Percentiles rank a stretch among this genome's conserved stretches.
These are phyloP conservation scores for Sebastes elongatus DNA, from an alignment of 2,797 vertebrate species.

Conservation along the genomic window DNA sequence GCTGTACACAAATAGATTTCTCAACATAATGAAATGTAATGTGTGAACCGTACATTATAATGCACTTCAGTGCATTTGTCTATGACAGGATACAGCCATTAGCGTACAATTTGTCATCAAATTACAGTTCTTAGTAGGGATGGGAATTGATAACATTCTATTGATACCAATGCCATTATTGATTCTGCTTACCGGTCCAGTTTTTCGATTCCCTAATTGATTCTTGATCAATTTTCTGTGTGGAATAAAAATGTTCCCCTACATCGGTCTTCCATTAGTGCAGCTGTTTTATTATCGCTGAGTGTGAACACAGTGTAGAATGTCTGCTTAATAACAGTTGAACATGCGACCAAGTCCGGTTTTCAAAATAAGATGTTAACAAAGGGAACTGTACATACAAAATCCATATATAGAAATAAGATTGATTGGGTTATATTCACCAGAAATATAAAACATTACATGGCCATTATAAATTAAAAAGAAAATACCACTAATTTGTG, in stretches of 20 bases:
- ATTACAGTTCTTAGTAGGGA: conserved; percentile 16
- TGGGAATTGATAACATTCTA: not conserved
- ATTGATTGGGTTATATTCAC: too few relatives aligned
- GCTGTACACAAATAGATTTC: conserved; percentile 40
- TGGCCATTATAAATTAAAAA: too few relatives aligned
- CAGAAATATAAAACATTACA: too few relatives aligned
- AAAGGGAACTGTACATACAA: too few relatives aligned
- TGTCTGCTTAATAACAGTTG: not conserved
- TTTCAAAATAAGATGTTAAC: too few relatives aligned
- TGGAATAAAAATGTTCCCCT: not conserved
- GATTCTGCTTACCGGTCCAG: not conserved
- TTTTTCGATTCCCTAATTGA: not conserved
- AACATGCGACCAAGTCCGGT: not conserved
- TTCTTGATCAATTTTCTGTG: not conserved
- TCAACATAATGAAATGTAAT: conserved; percentile 59
- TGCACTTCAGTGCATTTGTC: conserved; percentile 40
- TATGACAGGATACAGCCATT: conserved; percentile 49
- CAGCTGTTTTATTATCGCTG: not conserved
- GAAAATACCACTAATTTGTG: too few relatives aligned
- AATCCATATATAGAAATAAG: too few relatives aligned
- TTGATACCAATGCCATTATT: not conserved
- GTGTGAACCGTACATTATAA: conserved; percentile 38
- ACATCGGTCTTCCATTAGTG: not conserved
- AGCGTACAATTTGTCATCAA: conserved; percentile 42
- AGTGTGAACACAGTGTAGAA: not conserved